Evolutionary conservation across 2,797 vertebrate species (phyloP), one percentile per base, ranked within the genome.

Genomic region (Falco naumanni): DNA sequence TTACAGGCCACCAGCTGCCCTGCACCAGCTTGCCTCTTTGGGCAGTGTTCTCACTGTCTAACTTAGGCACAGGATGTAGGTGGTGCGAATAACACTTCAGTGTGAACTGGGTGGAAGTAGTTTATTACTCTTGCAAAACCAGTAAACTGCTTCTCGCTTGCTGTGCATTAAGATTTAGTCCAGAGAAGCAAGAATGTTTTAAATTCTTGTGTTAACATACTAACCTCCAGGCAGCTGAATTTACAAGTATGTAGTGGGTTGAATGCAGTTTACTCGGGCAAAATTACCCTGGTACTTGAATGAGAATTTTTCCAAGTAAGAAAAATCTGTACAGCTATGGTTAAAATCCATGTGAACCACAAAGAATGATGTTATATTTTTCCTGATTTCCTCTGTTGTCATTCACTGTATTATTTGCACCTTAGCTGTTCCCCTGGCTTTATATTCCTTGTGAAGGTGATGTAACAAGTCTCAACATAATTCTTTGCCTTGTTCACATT

Each of bases 11-110:
- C 87, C 92, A 90, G 89, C 95, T 95, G 87, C 91, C 91, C 94
- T 87, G 50, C 72, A 71, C 78, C 95, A 94, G 84, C 91, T 97
- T 96, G 94, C 92, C 89, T 95, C 96, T 91, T 94, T 54, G 96
- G 96, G 91, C 96, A 95, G 69, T 91, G 95, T 91, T 95, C 89
- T 96, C 95, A 48, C 96, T 59, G 34, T 90, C 93, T 97, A 94
- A 96, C 94, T 96, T 96, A 71, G 43, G 93, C 95, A 91, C 50
- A 84, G 87, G 85, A 66, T 94, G 96, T 97, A 95, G 96, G 96
- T 96, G 94, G 96, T 96, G 96, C 63, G 83, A 96, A 95, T 76
- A 93, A 75, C 96, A 86, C 95, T 88, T 95, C 39, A 59, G 7
- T 51, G 89, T 91, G 93, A 96, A 86, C 87, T 41, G 85, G 86